These are phyloP conservation scores for Proterorhinus semilunaris DNA, from an alignment of 2,113 vertebrate genomes.

Conservation along the genomic window DNA sequence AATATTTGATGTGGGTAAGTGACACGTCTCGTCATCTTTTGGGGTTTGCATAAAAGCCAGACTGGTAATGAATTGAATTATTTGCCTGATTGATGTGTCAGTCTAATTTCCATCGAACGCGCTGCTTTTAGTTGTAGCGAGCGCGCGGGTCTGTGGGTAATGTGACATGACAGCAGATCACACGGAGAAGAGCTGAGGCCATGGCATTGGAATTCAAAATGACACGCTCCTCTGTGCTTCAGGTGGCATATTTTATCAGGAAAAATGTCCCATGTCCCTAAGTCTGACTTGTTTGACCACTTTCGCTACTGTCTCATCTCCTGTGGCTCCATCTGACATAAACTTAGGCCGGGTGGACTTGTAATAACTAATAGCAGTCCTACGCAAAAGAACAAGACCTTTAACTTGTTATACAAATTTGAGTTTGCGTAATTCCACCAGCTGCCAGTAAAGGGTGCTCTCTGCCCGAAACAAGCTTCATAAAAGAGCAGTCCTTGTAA, in stretches of 20 bases:
- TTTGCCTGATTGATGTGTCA: slow-evolving; percentile 57
- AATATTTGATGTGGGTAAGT: slow-evolving; percentile 50
- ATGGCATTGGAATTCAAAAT: slow-evolving; percentile 9
- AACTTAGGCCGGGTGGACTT: too few species aligned
- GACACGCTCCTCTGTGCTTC: background rate
- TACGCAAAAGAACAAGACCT: too few species aligned
- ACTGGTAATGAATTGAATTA: slow-evolving; percentile 45
- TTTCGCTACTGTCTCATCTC: background rate
- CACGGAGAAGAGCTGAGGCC: slow-evolving; percentile 26
- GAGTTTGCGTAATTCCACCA: too few species aligned
- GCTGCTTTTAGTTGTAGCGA: slow-evolving; percentile 36
- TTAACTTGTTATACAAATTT: too few species aligned
- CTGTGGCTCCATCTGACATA: too few species aligned
- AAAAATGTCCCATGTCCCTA: background rate
- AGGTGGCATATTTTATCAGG: background rate
- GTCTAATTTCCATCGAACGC: slow-evolving; percentile 44
- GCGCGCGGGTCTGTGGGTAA: slow-evolving; percentile 41
- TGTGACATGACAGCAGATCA: slow-evolving; percentile 54
- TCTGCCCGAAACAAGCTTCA: too few species aligned
- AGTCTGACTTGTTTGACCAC: background rate
- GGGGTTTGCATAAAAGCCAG: slow-evolving; percentile 16
- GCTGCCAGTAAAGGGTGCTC: too few species aligned
- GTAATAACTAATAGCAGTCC: too few species aligned
- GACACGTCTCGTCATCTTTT: slow-evolving; percentile 51
- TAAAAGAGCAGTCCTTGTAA: too few species aligned